These are phyloP conservation scores for Enteromius anoplus DNA, from an alignment of 2,797 vertebrate genomes.

Conservation along the genomic window DNA sequence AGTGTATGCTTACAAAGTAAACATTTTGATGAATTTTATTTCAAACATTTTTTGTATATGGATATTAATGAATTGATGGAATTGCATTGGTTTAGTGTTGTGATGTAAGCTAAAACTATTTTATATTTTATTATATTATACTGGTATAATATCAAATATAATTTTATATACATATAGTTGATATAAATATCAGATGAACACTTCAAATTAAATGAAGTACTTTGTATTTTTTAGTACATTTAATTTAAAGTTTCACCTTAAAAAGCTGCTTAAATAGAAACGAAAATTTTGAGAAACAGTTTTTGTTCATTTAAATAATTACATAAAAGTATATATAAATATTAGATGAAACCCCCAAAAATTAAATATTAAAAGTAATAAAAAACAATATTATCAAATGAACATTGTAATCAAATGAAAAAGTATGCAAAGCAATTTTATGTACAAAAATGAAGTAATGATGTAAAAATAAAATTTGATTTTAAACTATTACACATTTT, in stretches of 20 bases:
- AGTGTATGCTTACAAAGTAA: not conserved
- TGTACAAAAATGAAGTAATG: too few relatives aligned
- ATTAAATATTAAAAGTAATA: not conserved
- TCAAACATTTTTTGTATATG: not conserved
- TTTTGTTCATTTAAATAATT: not conserved
- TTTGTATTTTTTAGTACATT: too few relatives aligned
- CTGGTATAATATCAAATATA: too few relatives aligned
- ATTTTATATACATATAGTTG: too few relatives aligned
- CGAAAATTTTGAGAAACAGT: too few relatives aligned
- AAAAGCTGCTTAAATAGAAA: not conserved
- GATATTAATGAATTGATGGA: too few relatives aligned
- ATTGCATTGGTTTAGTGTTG: not conserved
- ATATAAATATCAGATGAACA: not conserved
- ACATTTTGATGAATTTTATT: not conserved
- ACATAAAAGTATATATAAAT: not conserved
- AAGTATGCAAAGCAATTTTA: not conserved
- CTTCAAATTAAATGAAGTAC: not conserved
- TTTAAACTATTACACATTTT: not conserved
- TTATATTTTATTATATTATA: too few relatives aligned
- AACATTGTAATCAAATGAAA: not conserved
- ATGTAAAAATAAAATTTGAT: too few relatives aligned
- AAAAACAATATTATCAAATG: not conserved
- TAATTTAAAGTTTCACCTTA: not conserved
- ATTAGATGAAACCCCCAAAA: not conserved
- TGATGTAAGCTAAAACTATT: not conserved